Base-by-base conservation (phyloP, 2,888 invertebrate species). In the Mallateleia sp. region DNA sequence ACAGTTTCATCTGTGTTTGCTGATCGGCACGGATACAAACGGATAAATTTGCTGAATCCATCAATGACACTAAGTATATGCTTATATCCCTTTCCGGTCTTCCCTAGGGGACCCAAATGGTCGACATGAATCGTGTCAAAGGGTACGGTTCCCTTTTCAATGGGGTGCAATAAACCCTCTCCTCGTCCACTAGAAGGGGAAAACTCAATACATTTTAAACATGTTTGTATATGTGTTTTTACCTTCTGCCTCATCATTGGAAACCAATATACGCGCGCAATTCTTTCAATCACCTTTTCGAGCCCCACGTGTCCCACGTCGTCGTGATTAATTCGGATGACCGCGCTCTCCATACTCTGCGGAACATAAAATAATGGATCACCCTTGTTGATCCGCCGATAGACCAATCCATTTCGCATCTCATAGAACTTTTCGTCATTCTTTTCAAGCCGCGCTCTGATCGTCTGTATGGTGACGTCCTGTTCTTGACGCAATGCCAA, bases 111-210 rank as follows among this genome's bases (percentile, higher is more conserved):
- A 18, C 92, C 91, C 42, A 85, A 14, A 79, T 93, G 92, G 60
- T 93, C 91, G n/a, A 91, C 74, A 60, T 92, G 91, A 32, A 89
- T 52, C 8, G 85, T 80, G 2, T 87, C 60, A 50, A 93, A 92
- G 6, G 90, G 92, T 67, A 77, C 15, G n/a, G 87, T 72, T 7
- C 89, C 91, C 52, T 92, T 91, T 2, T 87, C 88, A 18, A 93
- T 92, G 14, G 79, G 67, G 18, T 92, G 85, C 2, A 93, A 28
- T 18, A 83, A 87, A 9, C 92, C 90, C 78, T 91, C 91, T 2
- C 14, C 45, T 64, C 90, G 90, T 20, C 64, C 64, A 9, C 52
- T 64, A 18, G 20, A 20, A 22, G 54, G 42, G 5, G 54, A 25
- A 32, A 75, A 64, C n/a, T 64, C 67, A 11, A 75, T 47, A 20